Conservation (phyloP, 2,797 vertebrate species). For the Clarias laeviceps region DNA sequence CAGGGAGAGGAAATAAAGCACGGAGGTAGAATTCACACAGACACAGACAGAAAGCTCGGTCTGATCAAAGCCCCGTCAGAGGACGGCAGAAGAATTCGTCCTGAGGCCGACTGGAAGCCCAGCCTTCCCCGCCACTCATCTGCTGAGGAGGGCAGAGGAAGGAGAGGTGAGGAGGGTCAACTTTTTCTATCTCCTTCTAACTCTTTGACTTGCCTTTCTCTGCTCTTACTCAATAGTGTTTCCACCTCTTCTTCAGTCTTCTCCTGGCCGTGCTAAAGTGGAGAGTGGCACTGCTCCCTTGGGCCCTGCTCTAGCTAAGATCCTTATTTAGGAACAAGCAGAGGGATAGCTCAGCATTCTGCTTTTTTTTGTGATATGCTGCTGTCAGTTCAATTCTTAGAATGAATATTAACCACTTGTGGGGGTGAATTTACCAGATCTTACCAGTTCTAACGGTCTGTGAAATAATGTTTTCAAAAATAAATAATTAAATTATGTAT, state of each 20-base stretch:
- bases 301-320: slow-evolving; percentile 76
- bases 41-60: slow-evolving; percentile 68
- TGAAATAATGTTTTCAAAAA: background rate
- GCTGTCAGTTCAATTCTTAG: slow-evolving; percentile 56
- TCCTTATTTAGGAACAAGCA: slow-evolving; percentile 77
- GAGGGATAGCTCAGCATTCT: slow-evolving; percentile 71
- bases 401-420: slow-evolving; percentile 11
- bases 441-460: background rate
- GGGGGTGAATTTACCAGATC: background rate
- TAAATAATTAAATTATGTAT: no score
- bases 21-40: slow-evolving; percentile 65
- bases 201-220: slow-evolving; percentile 16
- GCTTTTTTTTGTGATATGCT: slow-evolving; percentile 66
- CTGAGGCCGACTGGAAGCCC: slow-evolving; percentile 76
- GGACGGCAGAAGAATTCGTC: slow-evolving; percentile 72
- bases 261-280: slow-evolving; percentile 67
- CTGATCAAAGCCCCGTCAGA: slow-evolving; percentile 79
- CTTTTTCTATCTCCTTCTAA: slow-evolving; percentile 23
- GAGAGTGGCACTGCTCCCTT: slow-evolving; percentile 63
- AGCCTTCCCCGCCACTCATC: slow-evolving; percentile 77
- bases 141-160: slow-evolving; percentile 74
- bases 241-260: slow-evolving; percentile 58
- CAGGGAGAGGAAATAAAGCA: slow-evolving; percentile 69
- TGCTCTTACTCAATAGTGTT: background rate
- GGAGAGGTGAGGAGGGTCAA: slow-evolving; percentile 69